phyloP scores from a whole-genome alignment of 2,888 invertebrate genomes.

The Clanis bilineata region DNA sequence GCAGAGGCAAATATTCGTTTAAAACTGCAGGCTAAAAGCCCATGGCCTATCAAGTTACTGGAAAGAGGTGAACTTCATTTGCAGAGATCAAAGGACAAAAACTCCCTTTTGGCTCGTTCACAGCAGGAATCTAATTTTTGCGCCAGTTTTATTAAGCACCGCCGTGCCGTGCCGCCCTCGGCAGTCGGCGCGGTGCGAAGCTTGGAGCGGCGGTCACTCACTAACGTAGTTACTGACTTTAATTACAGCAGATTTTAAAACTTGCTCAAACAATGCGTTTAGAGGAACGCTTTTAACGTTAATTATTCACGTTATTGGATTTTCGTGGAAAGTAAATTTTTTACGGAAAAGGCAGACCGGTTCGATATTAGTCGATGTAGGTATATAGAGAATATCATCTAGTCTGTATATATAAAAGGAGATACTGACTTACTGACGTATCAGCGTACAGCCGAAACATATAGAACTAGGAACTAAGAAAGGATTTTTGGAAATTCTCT shows the following conservation, averaged over 20 bases:
- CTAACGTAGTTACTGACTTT: slow-evolving; percentile 47
- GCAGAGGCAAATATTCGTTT: neutral
- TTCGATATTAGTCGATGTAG: neutral
- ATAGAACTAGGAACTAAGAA: too few relatives aligned
- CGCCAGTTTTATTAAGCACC: slow-evolving; percentile 48
- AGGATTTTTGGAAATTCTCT: too few relatives aligned
- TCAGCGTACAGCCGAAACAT: too few relatives aligned
- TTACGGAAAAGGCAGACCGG: neutral
- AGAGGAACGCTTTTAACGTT: slow-evolving; percentile 46
- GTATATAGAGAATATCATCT: too few relatives aligned
- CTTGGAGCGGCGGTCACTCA: slow-evolving; percentile 33
- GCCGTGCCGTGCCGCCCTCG: slow-evolving; percentile 26
- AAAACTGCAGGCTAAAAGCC: neutral
- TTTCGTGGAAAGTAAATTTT: slow-evolving; percentile 24
- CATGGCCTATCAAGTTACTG: neutral
- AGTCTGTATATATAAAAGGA: too few relatives aligned
- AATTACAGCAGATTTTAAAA: slow-evolving; percentile 56
- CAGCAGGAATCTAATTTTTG: slow-evolving; percentile 70
- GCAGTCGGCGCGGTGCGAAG: too few relatives aligned
- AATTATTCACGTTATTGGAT: slow-evolving; percentile 41
- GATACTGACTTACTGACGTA: too few relatives aligned
- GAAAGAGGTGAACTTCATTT: slow-evolving; percentile 62
- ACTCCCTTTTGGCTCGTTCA: slow-evolving; percentile 38
- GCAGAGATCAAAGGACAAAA: slow-evolving; percentile 60
- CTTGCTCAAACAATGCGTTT: slow-evolving; percentile 43